A percentile compares a stretch with the other conserved stretches of the same genome.
phyloP scores from a whole-genome alignment of 2,797 vertebrate genomes.

The Acestrorhynchus altus region DNA sequence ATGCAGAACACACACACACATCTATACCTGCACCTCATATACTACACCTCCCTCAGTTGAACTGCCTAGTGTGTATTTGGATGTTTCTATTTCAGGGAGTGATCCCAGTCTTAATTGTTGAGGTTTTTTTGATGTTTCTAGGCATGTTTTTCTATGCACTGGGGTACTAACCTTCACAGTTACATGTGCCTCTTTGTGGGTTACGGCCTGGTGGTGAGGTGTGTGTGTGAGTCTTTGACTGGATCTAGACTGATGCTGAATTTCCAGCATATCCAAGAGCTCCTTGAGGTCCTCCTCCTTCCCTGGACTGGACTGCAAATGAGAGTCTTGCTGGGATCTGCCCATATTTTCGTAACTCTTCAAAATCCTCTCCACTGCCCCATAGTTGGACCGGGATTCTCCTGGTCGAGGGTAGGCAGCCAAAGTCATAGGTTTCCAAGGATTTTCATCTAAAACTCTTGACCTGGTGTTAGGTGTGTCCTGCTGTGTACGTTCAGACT shows the following conservation, averaged over 20 bases:
- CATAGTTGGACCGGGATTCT: conserved; percentile 94
- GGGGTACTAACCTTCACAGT: conserved; percentile 75
- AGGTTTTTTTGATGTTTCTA: conserved; percentile 30
- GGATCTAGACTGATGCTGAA: conserved; percentile 75
- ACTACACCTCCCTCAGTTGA: conserved; percentile 23
- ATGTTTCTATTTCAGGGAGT: conserved; percentile 20
- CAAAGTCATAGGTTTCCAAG: conserved; percentile 90
- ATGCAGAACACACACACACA: conserved; percentile 4
- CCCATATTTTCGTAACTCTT: conserved; percentile 88
- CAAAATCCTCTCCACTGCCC: conserved; percentile 91
- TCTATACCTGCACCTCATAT: conserved; percentile 45
- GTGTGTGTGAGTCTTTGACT: conserved; percentile 62
- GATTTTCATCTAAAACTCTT: conserved; percentile 82
- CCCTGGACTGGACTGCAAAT: conserved; percentile 69
- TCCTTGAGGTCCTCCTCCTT: conserved; percentile 73
- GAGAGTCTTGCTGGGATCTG: conserved; percentile 65
- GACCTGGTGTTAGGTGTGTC: conserved; percentile 67
- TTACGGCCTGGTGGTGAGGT: conserved; percentile 63
- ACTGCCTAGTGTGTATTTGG: conserved; percentile 20
- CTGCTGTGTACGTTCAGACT: conserved; percentile 58
- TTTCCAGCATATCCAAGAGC: conserved; percentile 80
- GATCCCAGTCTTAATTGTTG: conserved; percentile 25
- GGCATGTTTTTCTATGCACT: conserved; percentile 15
- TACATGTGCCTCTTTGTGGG: conserved; percentile 66
- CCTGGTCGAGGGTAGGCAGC: conserved; percentile 90